Base-by-base conservation (phyloP, 2,797 vertebrate species). In the Chaenodraco wilsoni region DNA sequence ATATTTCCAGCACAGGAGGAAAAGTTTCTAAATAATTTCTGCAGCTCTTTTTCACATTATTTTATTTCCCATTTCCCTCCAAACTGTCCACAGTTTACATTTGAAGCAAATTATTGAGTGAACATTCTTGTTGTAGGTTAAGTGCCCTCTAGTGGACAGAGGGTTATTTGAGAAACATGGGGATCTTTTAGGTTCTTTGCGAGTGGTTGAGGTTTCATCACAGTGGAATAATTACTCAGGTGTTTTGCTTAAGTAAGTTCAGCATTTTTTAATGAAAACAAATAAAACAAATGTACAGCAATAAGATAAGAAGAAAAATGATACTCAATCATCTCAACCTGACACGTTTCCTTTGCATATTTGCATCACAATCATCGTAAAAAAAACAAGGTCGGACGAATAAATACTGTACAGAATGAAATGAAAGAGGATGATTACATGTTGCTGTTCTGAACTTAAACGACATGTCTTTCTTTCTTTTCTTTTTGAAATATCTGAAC, bases 241-340 rank as follows among this genome's bases (percentile, higher is more conserved):
- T 41, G n/a, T 37, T 21, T 58, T 58, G n/a, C 33, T 41, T 8
- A 58, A 14, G 52, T 55, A 41, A 58, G 21, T 69, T 70, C 49
- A 82, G 56, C 51, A 59, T 84, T 86, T 88, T 81, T 84, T 88
- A 86, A 72, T 84, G 44, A 83, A 86, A 83, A 90, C 61, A 83
- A 79, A 75, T 54, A 63, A 62, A 74, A 75, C 4, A 80, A 67
- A 79, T 14, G 60, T 61, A 81, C 71, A 85, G 57, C 78, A 83
- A 81, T 67, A 50, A 74, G 76, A 75, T 50, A 49, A 63, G 40
- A 52, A 65, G 68, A 75, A 13, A 80, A 64, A 69, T 59, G 9
- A 70, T 44, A 71, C 51, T 33, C 33, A 33, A 74, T 80, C 23
- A 78, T 81, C 60, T 82, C 55, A 74, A 64, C 61, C 48, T 79